phyloP scores from a whole-genome alignment of 2,888 invertebrate species.

The Melinopterus prodromus region DNA sequence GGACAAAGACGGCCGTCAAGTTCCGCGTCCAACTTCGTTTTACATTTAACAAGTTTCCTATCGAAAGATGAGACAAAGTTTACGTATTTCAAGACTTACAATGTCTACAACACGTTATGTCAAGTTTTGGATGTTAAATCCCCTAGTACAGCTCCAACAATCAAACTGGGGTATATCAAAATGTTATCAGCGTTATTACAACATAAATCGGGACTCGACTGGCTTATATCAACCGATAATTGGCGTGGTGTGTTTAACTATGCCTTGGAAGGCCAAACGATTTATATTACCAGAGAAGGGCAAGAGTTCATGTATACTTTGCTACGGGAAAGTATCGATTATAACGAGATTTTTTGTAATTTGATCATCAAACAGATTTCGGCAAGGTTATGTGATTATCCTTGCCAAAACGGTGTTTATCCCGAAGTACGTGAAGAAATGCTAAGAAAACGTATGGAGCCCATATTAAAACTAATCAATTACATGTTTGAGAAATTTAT shows the following conservation, averaged over 20 bases:
- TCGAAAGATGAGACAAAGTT: constrained; percentile 69
- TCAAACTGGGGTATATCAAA: constrained; percentile 73
- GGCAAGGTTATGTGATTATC: constrained; percentile 61
- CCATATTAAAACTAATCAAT: constrained; percentile 66
- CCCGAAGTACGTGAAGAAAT: constrained; percentile 63
- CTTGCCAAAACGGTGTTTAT: constrained; percentile 59
- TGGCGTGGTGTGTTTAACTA: constrained; percentile 73
- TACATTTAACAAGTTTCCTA: constrained; percentile 69
- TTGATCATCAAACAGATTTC: constrained; percentile 67
- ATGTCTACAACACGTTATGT: constrained; percentile 58
- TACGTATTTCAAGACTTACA: constrained; percentile 63
- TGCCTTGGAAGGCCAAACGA: constrained; percentile 72
- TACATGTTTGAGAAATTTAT: constrained; percentile 64
- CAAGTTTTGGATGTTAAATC: constrained; percentile 52
- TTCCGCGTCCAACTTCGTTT: constrained; percentile 67
- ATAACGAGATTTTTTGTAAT: constrained; percentile 63
- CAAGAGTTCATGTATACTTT: constrained; percentile 70
- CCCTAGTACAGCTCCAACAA: constrained; percentile 64
- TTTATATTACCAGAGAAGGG: constrained; percentile 75
- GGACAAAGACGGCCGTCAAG: constrained; percentile 57
- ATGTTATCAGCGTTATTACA: constrained; percentile 68
- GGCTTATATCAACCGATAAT: constrained; percentile 68
- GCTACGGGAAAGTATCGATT: constrained; percentile 65
- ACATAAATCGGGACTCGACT: constrained; percentile 71
- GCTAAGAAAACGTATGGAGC: constrained; percentile 64